Base-by-base conservation (phyloP, 2,888 invertebrate species). In the Unio pictorum region DNA sequence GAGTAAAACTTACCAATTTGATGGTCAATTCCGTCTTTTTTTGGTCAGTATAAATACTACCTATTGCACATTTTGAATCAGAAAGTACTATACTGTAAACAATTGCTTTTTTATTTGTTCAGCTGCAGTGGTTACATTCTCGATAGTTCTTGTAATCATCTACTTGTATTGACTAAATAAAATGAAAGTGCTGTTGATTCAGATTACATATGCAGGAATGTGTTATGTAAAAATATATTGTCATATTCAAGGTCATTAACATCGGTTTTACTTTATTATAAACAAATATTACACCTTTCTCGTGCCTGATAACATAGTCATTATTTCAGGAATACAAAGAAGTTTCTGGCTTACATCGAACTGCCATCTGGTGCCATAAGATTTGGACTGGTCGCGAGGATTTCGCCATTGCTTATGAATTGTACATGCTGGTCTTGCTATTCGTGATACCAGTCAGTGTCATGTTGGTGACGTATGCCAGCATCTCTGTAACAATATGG, bases 401-500 rank as follows among this genome's bases (percentile, higher is more conserved):
- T 55, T 79, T 76, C 67, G 73, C 72, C 34, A 75, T 75, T 58
- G 87, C 91, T 60, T 93, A 93, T 84, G 93, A 93, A 84, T 84
- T 93, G 5, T 93, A 93, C 88, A 93, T 94, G 93, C 88, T 94
- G 20, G 81, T 92, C 3, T 83, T 94, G 54, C 92, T 94, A 26
- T 91, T 94, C 61, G 86, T 94, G 6, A 88, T 93, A 45, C 94
- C 94, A 0, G 91, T 93, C 23, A 86, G 90, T 55, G 92, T 94
- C 65, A 94, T 94, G 93, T 91, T 91, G 0, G 92, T 93, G 70
- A 93, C 94, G 62, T 94, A 94, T 86, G 91, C 92, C 7, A 91
- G 92, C 73, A 94, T 94, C 81, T 93, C 93, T 83, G 91, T 92
- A 89, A 93, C 93, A 87, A 78, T 94, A 61, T 93, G 93, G 92